Conservation (phyloP, 1,140 invertebrate genomes). For the Maniola jurtina region DNA sequence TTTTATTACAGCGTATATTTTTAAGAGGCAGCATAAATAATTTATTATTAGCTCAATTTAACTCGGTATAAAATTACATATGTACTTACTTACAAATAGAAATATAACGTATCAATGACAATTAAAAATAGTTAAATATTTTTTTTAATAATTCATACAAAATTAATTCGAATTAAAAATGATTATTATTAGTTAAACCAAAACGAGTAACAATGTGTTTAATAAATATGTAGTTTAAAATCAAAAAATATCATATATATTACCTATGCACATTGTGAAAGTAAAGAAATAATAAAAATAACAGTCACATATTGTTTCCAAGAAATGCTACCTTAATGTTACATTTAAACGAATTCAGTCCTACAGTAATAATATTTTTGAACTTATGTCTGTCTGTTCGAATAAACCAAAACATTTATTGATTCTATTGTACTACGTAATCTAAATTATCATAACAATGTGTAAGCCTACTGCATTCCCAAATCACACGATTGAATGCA, state of each 20-base stretch:
- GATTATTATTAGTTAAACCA: too few relatives aligned
- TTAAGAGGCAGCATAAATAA: constrained; percentile 15
- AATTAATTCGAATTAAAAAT: too few relatives aligned
- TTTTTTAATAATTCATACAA: too few relatives aligned
- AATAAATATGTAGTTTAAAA: too few relatives aligned
- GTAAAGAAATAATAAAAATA: too few relatives aligned
- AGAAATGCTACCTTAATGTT: too few relatives aligned
- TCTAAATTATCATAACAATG: constrained; percentile 1
- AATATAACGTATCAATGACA: too few relatives aligned
- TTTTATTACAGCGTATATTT: constrained; percentile 20
- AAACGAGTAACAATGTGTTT: too few relatives aligned
- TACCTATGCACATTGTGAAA: too few relatives aligned
- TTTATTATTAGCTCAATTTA: not conserved
- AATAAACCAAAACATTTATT: not conserved
- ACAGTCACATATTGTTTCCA: too few relatives aligned
- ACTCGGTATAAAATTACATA: not conserved
- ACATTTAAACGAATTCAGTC: not conserved
- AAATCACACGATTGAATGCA: constrained; percentile 16
- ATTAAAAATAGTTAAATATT: too few relatives aligned
- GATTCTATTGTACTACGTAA: not conserved
- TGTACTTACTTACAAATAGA: not conserved
- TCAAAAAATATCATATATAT: too few relatives aligned
- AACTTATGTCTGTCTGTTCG: not conserved
- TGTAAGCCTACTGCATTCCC: not conserved
- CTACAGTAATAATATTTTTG: not conserved